phyloP scores from a whole-genome alignment of 1,140 invertebrate species.

The Tigriopus japonicus region DNA sequence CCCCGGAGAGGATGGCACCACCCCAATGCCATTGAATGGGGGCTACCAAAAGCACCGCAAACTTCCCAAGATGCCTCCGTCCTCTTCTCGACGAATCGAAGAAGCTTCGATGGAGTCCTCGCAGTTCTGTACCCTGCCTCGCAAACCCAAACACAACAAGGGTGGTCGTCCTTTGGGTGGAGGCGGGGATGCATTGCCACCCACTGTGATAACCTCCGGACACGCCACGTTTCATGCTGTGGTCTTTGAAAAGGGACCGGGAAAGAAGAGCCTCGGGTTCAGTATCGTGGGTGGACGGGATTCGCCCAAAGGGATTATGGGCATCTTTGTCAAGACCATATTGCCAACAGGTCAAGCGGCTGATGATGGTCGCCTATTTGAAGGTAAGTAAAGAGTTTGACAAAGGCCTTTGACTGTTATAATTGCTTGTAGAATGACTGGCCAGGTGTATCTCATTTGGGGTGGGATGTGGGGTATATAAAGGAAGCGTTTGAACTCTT shows the following conservation, averaged over 20 bases:
- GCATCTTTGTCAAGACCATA: constrained; percentile 50
- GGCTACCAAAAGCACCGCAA: not conserved
- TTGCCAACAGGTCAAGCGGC: constrained; percentile 47
- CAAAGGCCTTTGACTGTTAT: too few species aligned
- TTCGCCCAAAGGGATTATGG: constrained; percentile 45
- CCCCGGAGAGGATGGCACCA: not conserved
- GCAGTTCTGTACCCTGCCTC: constrained; percentile 24
- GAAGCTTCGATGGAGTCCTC: not conserved
- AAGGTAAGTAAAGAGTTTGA: constrained; percentile 32
- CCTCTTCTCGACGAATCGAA: not conserved
- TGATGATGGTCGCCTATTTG: constrained; percentile 41
- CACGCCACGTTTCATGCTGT: constrained; percentile 28
- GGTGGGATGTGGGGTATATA: too few species aligned
- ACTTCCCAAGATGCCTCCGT: constrained; percentile 7
- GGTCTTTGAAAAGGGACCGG: constrained; percentile 40
- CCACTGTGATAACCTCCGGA: constrained; percentile 9
- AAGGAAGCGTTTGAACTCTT: too few species aligned
- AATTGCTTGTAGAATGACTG: too few species aligned
- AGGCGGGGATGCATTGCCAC: not conserved
- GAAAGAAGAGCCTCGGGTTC: constrained; percentile 46
- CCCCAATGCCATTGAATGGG: not conserved
- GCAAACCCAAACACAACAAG: constrained; percentile 21
- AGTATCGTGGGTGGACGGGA: constrained; percentile 52
- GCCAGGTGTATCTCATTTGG: too few species aligned
- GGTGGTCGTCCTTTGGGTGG: constrained; percentile 9